A percentile compares a stretch with the other conserved stretches of the same genome.
Evolutionary conservation across 2,797 vertebrate species (phyloP).

Genomic region (Numenius phaeopus): DNA sequence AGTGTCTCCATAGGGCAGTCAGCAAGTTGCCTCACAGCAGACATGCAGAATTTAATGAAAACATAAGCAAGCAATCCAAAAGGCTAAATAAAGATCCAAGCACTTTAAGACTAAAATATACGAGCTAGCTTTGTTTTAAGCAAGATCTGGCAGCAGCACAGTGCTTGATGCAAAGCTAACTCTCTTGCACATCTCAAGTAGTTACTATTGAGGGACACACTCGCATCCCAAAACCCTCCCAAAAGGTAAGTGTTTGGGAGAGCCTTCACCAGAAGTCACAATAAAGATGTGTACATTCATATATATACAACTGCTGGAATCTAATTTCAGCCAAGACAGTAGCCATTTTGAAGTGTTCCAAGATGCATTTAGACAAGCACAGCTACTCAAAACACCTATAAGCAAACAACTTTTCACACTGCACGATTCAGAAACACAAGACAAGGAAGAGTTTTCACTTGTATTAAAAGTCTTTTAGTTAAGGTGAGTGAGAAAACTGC

Average conservation of each 20-base stretch:
- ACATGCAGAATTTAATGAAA: not conserved
- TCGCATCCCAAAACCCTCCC: not conserved
- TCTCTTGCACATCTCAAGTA: not conserved
- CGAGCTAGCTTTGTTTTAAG: not conserved
- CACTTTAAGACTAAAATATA: not conserved
- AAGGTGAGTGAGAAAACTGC: not conserved
- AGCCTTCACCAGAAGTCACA: not conserved
- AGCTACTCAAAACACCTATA: not conserved
- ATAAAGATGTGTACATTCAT: not conserved
- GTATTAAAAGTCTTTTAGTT: not conserved
- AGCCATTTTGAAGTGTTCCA: not conserved
- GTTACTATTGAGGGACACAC: not conserved
- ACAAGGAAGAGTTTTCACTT: not conserved
- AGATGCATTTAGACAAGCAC: not conserved
- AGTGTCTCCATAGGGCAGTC: not conserved
- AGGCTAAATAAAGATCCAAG: not conserved
- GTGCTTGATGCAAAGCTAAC: not conserved
- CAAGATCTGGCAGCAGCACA: not conserved
- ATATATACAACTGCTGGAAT: rapidly evolving
- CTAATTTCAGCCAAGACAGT: not conserved
- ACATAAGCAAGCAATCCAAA: not conserved
- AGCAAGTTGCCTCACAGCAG: not conserved
- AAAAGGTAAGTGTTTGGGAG: not conserved
- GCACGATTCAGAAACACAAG: rapidly evolving
- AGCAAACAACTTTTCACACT: not conserved